A percentile compares a stretch with the other conserved stretches of the same genome.
phyloP scores from a whole-genome alignment of 2,888 invertebrate species.

The Platycheirus rosarum region DNA sequence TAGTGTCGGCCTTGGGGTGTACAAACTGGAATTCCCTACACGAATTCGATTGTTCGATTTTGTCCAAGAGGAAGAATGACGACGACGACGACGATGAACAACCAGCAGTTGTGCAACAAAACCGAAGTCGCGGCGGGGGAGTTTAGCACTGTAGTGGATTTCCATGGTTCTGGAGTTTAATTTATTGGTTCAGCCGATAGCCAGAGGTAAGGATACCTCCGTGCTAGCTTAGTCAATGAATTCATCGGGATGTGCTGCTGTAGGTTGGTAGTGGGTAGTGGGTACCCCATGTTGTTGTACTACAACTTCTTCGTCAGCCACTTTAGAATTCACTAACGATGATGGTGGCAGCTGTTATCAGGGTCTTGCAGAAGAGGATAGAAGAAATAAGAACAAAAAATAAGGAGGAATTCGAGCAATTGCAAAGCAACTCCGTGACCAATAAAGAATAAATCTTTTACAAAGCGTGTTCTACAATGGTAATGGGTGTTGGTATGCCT shows the following conservation, averaged over 20 bases:
- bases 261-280: background rate
- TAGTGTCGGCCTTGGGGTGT: constrained; percentile 51
- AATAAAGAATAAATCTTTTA: constrained; percentile 70
- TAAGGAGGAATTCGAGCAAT: constrained; percentile 25
- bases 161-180: constrained; percentile 63
- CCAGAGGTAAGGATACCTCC: constrained; percentile 36
- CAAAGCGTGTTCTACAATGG: constrained; percentile 1
- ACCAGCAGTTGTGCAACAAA: background rate
- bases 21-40: constrained; percentile 17
- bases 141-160: constrained; percentile 54
- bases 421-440: constrained; percentile 61
- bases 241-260: constrained; percentile 58
- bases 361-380: constrained; percentile 41
- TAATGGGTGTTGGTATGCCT: no score
- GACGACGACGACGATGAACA: background rate
- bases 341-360: constrained; percentile 71
- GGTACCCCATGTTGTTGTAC: constrained; percentile 27
- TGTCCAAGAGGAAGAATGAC: background rate
- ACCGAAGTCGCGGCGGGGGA: background rate
- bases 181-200: constrained; percentile 66
- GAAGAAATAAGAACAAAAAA: constrained; percentile 18
- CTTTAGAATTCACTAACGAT: constrained; percentile 38
- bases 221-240: constrained; percentile 67
- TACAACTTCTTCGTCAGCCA: constrained; percentile 38
- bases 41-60: constrained; percentile 63